A percentile compares a stretch with the other conserved stretches of the same genome.
Evolutionary conservation across 2,797 vertebrate species (phyloP).

Genomic region (Dermochelys coriacea): DNA sequence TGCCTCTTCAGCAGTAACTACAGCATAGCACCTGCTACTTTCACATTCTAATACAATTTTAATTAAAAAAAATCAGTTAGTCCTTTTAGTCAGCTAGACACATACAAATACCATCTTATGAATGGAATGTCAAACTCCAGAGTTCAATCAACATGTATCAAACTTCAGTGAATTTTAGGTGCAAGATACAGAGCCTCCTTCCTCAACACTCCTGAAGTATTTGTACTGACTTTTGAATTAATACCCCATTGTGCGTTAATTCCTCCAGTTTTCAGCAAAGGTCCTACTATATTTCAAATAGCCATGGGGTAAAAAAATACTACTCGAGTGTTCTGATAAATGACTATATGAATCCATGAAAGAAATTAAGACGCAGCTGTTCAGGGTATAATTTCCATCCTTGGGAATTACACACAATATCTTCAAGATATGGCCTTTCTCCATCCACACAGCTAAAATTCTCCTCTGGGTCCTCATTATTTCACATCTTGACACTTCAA

Average conservation of each 20-base stretch:
- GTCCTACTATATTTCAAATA: neutral
- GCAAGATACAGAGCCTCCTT: neutral
- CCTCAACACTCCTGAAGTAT: neutral
- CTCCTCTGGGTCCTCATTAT: neutral
- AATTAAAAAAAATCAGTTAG: neutral
- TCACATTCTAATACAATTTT: neutral
- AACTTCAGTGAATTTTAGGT: neutral
- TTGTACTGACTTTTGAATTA: neutral
- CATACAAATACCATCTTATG: too few species aligned
- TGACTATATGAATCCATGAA: neutral
- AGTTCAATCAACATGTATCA: too few species aligned
- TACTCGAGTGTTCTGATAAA: neutral
- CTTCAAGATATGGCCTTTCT: neutral
- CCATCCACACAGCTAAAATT: neutral
- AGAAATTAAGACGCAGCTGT: neutral
- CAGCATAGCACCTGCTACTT: neutral
- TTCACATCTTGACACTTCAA: accelerated
- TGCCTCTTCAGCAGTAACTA: neutral
- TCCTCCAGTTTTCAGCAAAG: neutral
- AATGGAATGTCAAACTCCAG: too few species aligned
- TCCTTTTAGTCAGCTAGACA: neutral
- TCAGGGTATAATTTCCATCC: neutral
- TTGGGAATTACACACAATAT: neutral
- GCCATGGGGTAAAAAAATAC: neutral
- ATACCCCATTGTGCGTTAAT: neutral